Conservation (phyloP, 2,113 vertebrate species). For the Canis aureus region DNA sequence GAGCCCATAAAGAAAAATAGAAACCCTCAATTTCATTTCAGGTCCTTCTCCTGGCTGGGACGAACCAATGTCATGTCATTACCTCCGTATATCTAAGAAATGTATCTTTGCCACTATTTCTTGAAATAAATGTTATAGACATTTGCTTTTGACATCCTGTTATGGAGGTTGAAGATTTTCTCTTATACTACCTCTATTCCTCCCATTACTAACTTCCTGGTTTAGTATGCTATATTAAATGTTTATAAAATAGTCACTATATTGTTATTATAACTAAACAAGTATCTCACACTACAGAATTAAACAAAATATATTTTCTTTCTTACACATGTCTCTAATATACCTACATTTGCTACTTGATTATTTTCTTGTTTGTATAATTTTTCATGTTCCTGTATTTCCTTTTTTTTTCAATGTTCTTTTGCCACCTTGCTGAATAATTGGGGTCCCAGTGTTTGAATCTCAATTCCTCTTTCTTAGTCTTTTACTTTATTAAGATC, state of each 20-base stretch:
- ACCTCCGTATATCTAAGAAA: not conserved
- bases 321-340: not conserved
- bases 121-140: not conserved
- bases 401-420: not conserved
- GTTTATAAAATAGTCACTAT: not conserved
- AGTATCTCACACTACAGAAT: not conserved
- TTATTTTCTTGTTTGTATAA: not conserved
- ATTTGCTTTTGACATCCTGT: not conserved
- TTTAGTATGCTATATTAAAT: not conserved
- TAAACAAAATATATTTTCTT: not conserved
- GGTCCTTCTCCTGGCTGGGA: too few relatives aligned
- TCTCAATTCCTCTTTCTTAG: not conserved
- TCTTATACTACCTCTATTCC: not conserved
- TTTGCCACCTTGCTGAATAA: not conserved
- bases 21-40: not conserved
- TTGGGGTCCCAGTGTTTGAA: not conserved
- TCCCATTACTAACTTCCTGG: not conserved
- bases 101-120: not conserved
- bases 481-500: not conserved
- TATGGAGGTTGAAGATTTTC: not conserved
- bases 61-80: not conserved
- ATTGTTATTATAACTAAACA: not conserved
- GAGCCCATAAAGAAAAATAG: not conserved
- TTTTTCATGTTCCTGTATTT: not conserved
- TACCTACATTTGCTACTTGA: not conserved